Conservation (phyloP, 2,113 vertebrate genomes). For the Microcebus jonahi region DNA sequence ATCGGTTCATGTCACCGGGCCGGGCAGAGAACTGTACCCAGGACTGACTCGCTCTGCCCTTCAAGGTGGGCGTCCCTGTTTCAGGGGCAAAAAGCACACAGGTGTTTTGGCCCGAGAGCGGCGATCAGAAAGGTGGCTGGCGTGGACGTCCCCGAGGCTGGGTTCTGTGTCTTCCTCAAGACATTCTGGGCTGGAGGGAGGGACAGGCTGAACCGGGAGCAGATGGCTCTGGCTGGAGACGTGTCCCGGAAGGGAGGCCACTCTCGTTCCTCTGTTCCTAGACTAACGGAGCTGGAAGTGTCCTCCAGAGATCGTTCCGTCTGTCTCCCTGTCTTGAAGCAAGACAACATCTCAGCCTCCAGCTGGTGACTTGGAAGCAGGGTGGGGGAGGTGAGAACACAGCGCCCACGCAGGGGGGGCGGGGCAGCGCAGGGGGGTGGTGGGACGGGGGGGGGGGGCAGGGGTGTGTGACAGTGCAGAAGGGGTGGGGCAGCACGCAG, state of each 20-base stretch:
- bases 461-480: too few relatives aligned
- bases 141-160: background rate
- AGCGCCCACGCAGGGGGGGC: fast-evolving
- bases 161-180: fast-evolving
- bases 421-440: too few relatives aligned
- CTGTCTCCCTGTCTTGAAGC: conserved; percentile 9
- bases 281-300: background rate
- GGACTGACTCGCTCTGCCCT: background rate
- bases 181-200: background rate
- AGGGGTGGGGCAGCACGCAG: too few relatives aligned
- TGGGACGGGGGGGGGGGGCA: too few relatives aligned
- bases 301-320: background rate
- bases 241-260: background rate
- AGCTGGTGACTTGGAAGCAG: background rate
- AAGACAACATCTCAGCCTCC: conserved; percentile 1
- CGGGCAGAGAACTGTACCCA: fast-evolving
- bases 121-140: background rate
- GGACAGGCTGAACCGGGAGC: background rate
- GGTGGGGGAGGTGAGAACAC: background rate
- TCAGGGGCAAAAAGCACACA: background rate
- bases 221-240: background rate
- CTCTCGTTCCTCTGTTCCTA: background rate
- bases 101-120: background rate
- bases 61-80: background rate
- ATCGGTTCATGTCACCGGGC: background rate